These are phyloP conservation scores for Periparus ater DNA, from an alignment of 2,797 vertebrate species.

Conservation along the genomic window DNA sequence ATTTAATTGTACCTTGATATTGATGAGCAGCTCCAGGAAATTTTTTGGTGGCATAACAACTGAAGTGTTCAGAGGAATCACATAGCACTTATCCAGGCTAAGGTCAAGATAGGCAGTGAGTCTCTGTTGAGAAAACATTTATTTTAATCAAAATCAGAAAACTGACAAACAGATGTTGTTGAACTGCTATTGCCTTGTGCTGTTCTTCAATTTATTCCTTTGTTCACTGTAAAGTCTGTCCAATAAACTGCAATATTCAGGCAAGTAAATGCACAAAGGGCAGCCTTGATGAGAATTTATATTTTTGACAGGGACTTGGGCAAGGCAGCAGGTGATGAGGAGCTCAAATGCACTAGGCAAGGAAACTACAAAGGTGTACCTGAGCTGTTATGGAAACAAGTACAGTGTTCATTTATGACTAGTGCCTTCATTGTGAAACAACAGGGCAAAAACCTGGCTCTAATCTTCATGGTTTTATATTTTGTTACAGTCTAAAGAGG, in stretches of 20 bases:
- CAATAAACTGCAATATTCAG: neutral
- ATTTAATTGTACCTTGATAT: conserved; percentile 85
- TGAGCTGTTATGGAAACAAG: neutral
- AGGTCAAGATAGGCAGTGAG: conserved; percentile 96
- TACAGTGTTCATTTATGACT: neutral
- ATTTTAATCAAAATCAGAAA: conserved; percentile 6
- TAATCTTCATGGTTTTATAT: neutral
- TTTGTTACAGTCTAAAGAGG: neutral
- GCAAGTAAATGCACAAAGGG: neutral
- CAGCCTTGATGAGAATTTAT: neutral
- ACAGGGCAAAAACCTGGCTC: neutral
- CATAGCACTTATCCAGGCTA: conserved; percentile 94
- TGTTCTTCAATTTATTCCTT: neutral
- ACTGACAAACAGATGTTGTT: neutral
- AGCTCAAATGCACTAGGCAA: neutral
- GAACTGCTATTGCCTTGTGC: neutral
- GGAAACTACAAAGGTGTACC: neutral
- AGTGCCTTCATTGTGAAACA: neutral
- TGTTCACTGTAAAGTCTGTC: neutral
- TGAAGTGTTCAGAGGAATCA: conserved; percentile 95
- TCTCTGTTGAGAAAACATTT: conserved; percentile 75
- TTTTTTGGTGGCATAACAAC: conserved; percentile 94
- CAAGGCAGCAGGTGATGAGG: neutral
- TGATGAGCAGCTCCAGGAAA: conserved; percentile 89
- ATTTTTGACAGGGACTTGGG: neutral